Evolutionary conservation across 2,797 vertebrate genomes (phyloP).

Genomic region (Sebastes oblongus): DNA sequence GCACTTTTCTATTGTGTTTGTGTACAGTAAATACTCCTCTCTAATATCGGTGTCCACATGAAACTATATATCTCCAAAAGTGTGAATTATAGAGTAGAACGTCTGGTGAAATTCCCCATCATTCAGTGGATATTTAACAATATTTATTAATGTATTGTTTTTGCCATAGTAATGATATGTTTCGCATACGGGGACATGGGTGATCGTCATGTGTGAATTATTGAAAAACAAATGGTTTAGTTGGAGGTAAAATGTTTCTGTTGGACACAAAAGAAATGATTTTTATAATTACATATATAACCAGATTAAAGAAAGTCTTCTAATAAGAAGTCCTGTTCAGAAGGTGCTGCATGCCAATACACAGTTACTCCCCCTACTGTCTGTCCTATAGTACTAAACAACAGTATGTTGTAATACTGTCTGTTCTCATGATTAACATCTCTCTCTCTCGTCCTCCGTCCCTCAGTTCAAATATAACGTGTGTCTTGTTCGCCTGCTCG

Average conservation of each 20-base stretch:
- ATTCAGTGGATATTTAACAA: constrained; percentile 26
- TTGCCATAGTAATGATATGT: constrained; percentile 29
- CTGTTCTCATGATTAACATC: constrained; percentile 27
- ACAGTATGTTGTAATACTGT: constrained; percentile 79
- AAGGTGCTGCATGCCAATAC: constrained; percentile 67
- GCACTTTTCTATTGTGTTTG: constrained; percentile 74
- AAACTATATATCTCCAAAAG: constrained; percentile 42
- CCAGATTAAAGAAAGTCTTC: constrained; percentile 63
- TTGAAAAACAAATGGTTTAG: constrained; percentile 13
- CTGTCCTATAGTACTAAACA: constrained; percentile 45
- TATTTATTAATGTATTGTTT: constrained; percentile 22
- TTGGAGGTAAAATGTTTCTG: constrained; percentile 34
- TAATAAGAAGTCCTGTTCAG: constrained; percentile 40
- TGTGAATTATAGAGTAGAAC: constrained; percentile 24
- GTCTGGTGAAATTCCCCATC: constrained; percentile 10
- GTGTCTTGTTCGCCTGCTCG: constrained; percentile 65
- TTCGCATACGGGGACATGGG: constrained; percentile 1
- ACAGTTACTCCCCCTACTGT: constrained; percentile 60
- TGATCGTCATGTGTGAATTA: constrained; percentile 36
- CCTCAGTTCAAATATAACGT: constrained; percentile 33
- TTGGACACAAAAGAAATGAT: constrained; percentile 10
- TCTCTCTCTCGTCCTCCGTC: constrained; percentile 2
- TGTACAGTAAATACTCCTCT: constrained; percentile 58
- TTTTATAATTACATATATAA: constrained; percentile 51
- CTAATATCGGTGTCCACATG: constrained; percentile 30